A percentile compares a stretch with the other conserved stretches of the same genome.
phyloP scores from a whole-genome alignment of 2,797 vertebrate species.

The Myotis myotis region DNA sequence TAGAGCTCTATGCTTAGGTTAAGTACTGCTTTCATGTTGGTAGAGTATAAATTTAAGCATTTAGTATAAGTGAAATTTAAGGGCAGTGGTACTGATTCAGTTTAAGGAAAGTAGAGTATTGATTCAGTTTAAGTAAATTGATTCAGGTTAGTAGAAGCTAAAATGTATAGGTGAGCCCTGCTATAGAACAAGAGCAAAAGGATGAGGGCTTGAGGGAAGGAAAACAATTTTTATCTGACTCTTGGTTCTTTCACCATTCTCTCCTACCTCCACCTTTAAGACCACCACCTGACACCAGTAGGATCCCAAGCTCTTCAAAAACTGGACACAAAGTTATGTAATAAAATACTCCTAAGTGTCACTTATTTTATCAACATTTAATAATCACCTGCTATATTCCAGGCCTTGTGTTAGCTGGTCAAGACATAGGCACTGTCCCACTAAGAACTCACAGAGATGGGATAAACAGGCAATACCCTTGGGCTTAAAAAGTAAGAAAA shows the following conservation, averaged over 20 bases:
- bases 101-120: not conserved
- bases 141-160: not conserved
- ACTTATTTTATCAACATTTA: not conserved
- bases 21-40: not conserved
- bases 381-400: not conserved
- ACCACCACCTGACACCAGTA: not conserved
- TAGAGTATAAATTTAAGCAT: not conserved
- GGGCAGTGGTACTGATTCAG: not conserved
- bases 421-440: rapidly evolving
- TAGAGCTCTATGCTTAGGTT: not conserved
- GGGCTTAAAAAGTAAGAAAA: not conserved
- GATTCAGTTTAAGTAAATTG: not conserved
- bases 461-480: not conserved
- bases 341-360: rapidly evolving
- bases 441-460: not conserved
- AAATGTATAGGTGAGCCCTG: not conserved
- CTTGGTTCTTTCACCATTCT: not conserved
- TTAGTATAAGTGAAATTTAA: not conserved
- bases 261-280: not conserved
- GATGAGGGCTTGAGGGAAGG: not conserved
- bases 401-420: not conserved
- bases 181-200: not conserved
- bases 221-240: not conserved
- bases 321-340: not conserved
- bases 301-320: not conserved